A percentile compares a stretch with the other conserved stretches of the same genome.
Evolutionary conservation across 2,888 invertebrate genomes (phyloP).

Genomic region (Drosophila formosana): DNA sequence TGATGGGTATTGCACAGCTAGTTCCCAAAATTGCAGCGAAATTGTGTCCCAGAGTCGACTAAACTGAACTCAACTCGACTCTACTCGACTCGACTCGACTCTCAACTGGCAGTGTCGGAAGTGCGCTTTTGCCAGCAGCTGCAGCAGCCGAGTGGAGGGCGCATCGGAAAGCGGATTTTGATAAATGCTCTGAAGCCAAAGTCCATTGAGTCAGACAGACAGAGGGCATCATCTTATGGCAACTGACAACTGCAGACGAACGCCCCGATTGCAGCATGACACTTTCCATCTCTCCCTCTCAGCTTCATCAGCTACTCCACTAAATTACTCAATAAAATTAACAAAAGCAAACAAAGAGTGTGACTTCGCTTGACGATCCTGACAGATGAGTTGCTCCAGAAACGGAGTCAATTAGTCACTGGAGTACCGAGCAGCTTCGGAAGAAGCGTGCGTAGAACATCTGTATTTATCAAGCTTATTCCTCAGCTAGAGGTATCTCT

Average conservation of each 20-base stretch:
- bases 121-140: slow-evolving; percentile 17
- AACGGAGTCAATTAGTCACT: background rate
- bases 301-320: slow-evolving; percentile 28
- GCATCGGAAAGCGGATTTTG: slow-evolving; percentile 62
- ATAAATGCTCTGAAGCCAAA: slow-evolving; percentile 66
- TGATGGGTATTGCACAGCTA: slow-evolving; percentile 50
- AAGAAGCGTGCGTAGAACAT: background rate
- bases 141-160: slow-evolving; percentile 10
- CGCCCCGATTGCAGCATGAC: background rate
- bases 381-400: background rate
- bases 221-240: slow-evolving; percentile 30
- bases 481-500: background rate
- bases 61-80: slow-evolving; percentile 20
- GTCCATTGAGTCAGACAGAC: slow-evolving; percentile 46
- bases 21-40: slow-evolving; percentile 59
- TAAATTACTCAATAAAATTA: slow-evolving; percentile 64
- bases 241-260: slow-evolving; percentile 35
- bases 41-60: slow-evolving; percentile 44
- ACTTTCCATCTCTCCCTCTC: background rate
- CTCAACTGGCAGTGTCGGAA: slow-evolving; percentile 29
- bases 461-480: background rate
- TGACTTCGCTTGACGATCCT: slow-evolving; percentile 1
- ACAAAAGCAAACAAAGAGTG: slow-evolving; percentile 4
- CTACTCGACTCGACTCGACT: slow-evolving; percentile 20
- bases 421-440: no score